Base-by-base conservation (phyloP, 2,888 invertebrate genomes). In the Chrysolina americana region DNA sequence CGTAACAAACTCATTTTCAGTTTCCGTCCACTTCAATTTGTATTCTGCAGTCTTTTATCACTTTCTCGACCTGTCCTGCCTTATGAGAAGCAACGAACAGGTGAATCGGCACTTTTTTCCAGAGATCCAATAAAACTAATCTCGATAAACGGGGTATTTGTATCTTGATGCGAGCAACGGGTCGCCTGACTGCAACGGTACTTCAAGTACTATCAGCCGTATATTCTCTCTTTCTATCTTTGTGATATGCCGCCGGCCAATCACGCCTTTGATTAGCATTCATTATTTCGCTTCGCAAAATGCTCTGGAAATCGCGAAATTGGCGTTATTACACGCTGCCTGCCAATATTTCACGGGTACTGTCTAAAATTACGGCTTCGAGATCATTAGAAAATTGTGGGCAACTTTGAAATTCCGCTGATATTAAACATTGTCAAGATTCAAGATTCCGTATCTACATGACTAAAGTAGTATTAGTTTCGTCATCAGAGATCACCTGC, bases 181-280 rank as follows among this genome's bases (percentile, higher is more conserved):
- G 59, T 8, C 59, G 36, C 28, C 23, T 59, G 59, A 17, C 36
- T 59, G n/a, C 28, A 59, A 59, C 59, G 59, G 59, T 59, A 59
- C 59, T 59, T 23, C 23, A 23, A 56, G 56, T 56, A 56, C 23
- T 56, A 56, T 56, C 56, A 10, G 56, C 23, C 56, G 56, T 23
- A 23, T 56, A 56, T 56, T 56, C 56, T 23, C 21, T 23, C 17
- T 56, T 23, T 56, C 13, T 56, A 17, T 56, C 56, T 23, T 10
- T 23, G 56, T 23, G 56, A 70, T 76, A 41, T 73, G 79, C 80
- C 75, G 74, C 62, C 74, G 77, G 78, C 78, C 75, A 82, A 80
- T 81, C 81, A 81, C 76, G 77, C 75, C 76, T 80, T 80, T 81
- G 80, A 81, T 81, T 81, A 81, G 77, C 78, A 80, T 80, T 80